Percentiles rank a stretch among this genome's conserved stretches.
Conservation (phyloP, 2,888 invertebrate genomes). For the Eupithecia subfuscata region DNA sequence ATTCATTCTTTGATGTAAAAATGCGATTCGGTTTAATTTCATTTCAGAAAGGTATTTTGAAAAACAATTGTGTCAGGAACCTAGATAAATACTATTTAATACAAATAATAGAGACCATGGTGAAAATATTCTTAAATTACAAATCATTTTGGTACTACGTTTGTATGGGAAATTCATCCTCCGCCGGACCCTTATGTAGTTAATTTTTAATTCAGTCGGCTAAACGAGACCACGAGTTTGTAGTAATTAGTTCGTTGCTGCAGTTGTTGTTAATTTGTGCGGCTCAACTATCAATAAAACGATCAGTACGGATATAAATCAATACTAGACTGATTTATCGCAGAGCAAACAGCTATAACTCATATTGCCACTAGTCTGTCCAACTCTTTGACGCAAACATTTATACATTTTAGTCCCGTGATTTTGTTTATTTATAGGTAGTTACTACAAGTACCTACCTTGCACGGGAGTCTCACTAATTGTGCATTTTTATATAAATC, state of each 20-base stretch:
- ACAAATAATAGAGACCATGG: too few relatives aligned
- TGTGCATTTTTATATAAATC: not conserved
- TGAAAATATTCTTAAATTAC: too few relatives aligned
- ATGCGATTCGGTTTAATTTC: too few relatives aligned
- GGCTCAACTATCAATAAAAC: constrained; percentile 43
- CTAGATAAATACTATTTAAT: too few relatives aligned
- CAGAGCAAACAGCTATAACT: constrained; percentile 72
- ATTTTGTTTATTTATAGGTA: not conserved
- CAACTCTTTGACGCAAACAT: constrained; percentile 11
- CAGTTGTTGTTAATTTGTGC: constrained; percentile 22
- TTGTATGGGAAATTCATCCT: too few relatives aligned
- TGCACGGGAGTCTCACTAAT: not conserved
- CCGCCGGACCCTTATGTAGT: too few relatives aligned
- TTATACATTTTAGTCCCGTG: not conserved
- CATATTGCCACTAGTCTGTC: constrained; percentile 47
- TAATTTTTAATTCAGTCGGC: not conserved
- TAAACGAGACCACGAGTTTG: constrained; percentile 3
- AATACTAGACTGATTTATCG: constrained; percentile 73
- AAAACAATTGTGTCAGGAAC: too few relatives aligned
- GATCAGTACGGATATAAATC: constrained; percentile 61
- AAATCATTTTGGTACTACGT: too few relatives aligned
- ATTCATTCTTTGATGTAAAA: too few relatives aligned
- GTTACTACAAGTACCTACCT: not conserved
- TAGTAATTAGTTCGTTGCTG: not conserved
- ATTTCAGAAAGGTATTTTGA: too few relatives aligned